Evolutionary conservation across 2,113 vertebrate species (phyloP).

Genomic region (Hassar affinis): DNA sequence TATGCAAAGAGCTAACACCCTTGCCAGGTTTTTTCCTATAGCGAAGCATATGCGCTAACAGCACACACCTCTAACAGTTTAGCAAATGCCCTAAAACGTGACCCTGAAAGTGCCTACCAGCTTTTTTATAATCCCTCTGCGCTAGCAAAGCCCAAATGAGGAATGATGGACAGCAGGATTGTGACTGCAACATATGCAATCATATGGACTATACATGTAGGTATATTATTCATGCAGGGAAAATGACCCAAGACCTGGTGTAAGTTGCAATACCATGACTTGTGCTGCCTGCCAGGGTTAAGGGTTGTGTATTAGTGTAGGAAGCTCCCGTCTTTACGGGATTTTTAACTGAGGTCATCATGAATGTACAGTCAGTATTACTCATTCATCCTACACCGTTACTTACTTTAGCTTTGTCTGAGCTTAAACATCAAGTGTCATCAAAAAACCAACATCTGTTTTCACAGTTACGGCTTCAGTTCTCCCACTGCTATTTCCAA

Average conservation of each 20-base stretch:
- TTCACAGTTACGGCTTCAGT: constrained; percentile 1
- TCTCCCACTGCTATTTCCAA: not conserved
- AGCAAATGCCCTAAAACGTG: constrained; percentile 23
- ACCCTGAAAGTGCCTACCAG: constrained; percentile 19
- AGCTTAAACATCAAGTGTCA: not conserved
- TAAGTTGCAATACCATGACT: not conserved
- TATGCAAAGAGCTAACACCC: constrained; percentile 19
- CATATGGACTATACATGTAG: not conserved
- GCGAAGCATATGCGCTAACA: constrained; percentile 28
- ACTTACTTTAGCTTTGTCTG: not conserved
- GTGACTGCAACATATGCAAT: constrained; percentile 4
- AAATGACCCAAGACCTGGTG: not conserved
- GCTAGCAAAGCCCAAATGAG: not conserved
- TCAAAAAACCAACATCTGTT: not conserved
- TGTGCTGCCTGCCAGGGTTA: not conserved
- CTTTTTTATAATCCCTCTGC: constrained; percentile 27
- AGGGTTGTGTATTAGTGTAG: not conserved
- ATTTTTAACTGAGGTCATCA: not conserved
- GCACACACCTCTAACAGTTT: constrained; percentile 25
- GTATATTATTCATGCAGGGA: not conserved
- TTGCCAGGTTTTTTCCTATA: constrained; percentile 8
- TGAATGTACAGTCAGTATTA: not conserved
- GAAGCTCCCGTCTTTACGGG: not conserved
- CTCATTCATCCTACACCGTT: not conserved
- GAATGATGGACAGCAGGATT: constrained; percentile 14